Evolutionary conservation across 2,888 invertebrate species (phyloP), one percentile per base, ranked within the genome.

Genomic region (Rosalia funebris): DNA sequence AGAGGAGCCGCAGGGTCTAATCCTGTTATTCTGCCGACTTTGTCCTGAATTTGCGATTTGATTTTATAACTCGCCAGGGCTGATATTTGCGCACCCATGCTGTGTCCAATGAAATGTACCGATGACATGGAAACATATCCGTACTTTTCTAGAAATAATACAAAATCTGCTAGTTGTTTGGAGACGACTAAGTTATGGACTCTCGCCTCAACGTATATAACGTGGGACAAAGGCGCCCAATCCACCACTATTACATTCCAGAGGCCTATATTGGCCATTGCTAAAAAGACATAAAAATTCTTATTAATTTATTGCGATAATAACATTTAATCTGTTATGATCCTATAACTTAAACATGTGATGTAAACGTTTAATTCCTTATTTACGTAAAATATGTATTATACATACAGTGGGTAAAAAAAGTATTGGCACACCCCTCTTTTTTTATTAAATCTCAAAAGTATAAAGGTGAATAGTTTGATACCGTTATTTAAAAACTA

Each of bases 1-100:
- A 86, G 71, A 0, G 84, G 84, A 31, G 83, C 83, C 0, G 85
- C 84, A 1, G 86, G 86, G 74, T 87, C 87, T 37, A 87, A 72
- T 9, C 83, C 86, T 61, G 82, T 78, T 59, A 83, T 82, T 63
- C 83, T 73, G n/a, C 79, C 81, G 12, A 83, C 55, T 57, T 68
- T 75, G 70, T 75, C 58, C 1, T 74, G 73, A 15, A 65, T 65
- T 25, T 70, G 60, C 25, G 69, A 70, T 19, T 73, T 77, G 0
- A 83, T 63, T 42, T 76, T 72, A 42, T 80, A 74, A 1, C 82
- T 81, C 1, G 82, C 77, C 45, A 80, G 81, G 1, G 82, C 83
- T n/a, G 83, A 82, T 53, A 85, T 83, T 61, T 85, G 84, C 0
- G 84, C 83, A 0, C 85, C 85, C 58, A 85, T 78, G 66, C 85